Evolutionary conservation across 2,113 vertebrate species (phyloP).

Genomic region (Serinus canaria): DNA sequence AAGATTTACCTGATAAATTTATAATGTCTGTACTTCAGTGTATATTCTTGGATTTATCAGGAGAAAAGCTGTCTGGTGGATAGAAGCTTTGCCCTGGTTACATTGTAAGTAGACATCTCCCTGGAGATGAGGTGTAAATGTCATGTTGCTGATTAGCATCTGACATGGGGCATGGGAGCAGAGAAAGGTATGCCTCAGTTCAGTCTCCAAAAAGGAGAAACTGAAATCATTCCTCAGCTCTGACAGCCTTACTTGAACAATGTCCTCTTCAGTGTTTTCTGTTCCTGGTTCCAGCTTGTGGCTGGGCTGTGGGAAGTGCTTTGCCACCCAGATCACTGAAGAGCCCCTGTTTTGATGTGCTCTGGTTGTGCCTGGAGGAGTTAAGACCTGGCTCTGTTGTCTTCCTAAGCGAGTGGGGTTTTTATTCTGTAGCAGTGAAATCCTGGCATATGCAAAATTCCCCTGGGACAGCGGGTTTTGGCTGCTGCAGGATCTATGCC

Average conservation of each 20-base stretch:
- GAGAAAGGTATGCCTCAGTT: background rate
- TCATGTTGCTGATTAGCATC: background rate
- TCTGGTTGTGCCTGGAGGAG: background rate
- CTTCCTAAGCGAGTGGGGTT: background rate
- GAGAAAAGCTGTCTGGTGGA: background rate
- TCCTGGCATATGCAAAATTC: background rate
- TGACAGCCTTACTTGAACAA: background rate
- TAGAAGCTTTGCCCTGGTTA: slow-evolving; percentile 19
- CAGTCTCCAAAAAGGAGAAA: background rate
- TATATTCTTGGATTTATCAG: background rate
- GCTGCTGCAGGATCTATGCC: background rate
- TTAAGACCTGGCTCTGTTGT: background rate
- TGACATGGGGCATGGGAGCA: background rate
- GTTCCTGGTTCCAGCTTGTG: background rate
- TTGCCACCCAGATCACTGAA: background rate
- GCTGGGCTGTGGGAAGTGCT: background rate
- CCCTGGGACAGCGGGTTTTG: background rate
- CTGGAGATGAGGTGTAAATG: slow-evolving; percentile 13
- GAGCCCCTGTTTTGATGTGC: background rate
- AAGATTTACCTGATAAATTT: background rate
- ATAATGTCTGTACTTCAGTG: background rate
- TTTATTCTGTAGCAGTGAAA: background rate
- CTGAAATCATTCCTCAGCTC: background rate
- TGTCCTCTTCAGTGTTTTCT: accelerated
- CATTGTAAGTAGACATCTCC: slow-evolving; percentile 43